Percentiles rank a stretch among this genome's conserved stretches.
Evolutionary conservation across 2,888 invertebrate genomes (phyloP).

Genomic region (Diloba caeruleocephala): DNA sequence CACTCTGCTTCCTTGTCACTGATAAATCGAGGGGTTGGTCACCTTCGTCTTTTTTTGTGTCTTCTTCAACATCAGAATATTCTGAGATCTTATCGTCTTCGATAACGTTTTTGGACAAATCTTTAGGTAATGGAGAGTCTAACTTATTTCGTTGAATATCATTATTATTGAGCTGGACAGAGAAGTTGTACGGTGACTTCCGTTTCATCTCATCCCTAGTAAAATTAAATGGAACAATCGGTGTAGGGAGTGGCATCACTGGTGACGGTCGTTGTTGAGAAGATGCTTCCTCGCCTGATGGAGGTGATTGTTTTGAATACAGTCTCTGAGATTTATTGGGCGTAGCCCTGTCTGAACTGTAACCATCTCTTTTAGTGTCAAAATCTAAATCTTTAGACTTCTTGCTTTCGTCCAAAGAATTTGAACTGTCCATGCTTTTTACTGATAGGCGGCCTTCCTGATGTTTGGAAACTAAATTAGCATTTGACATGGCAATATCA

Average conservation of each 20-base stretch:
- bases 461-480: constrained; percentile 86
- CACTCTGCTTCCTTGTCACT: constrained; percentile 87
- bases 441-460: constrained; percentile 83
- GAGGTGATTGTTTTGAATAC: constrained; percentile 90
- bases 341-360: constrained; percentile 84
- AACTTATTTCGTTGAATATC: constrained; percentile 68
- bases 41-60: constrained; percentile 79
- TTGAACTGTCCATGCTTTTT: constrained; percentile 82
- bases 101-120: constrained; percentile 72
- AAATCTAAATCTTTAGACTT: constrained; percentile 76
- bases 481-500: constrained; percentile 86
- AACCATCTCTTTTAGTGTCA: constrained; percentile 71
- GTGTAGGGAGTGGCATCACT: constrained; percentile 87
- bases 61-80: constrained; percentile 78
- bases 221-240: constrained; percentile 74
- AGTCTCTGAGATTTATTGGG: constrained; percentile 85
- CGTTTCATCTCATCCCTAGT: constrained; percentile 74
- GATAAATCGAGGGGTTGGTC: constrained; percentile 94
- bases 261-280: constrained; percentile 91
- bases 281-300: constrained; percentile 91
- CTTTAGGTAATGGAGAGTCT: constrained; percentile 74
- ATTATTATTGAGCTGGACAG: constrained; percentile 75
- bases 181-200: constrained; percentile 77
- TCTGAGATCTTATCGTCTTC: constrained; percentile 74
- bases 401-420: constrained; percentile 79